Base-by-base conservation (phyloP, 2,797 vertebrate species). In the Columba guinea region DNA sequence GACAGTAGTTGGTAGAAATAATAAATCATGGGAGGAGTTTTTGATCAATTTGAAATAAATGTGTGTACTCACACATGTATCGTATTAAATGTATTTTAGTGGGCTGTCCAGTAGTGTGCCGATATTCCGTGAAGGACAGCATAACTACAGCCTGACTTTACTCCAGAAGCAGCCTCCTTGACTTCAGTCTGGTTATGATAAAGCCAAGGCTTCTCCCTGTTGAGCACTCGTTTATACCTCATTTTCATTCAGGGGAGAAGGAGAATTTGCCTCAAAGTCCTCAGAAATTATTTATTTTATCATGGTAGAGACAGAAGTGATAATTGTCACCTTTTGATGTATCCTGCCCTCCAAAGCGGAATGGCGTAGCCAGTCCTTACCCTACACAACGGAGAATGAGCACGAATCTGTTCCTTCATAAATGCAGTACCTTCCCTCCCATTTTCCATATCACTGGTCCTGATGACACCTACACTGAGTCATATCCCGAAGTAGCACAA, bases 401-500 rank as follows among this genome's bases (percentile, higher is more conserved):
- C 9, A 67, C 3, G 10, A 85, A 84, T 39, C 56, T 58, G 9
- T 64, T 39, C 49, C 27, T 81, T 80, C 60, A 39, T 19, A n/a
- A 63, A 5, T 55, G 18, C 3, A 41, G 49, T 48, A 26, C 11
- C 79, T 94, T 39, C 10, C 16, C 21, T 28, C 15, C 5, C 22
- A 27, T 84, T 88, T 86, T 55, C 51, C 34, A 17, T 48, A 84
- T 69, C 39, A 17, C 5, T 62, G n/a, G 26, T 81, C 59, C 78
- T 84, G 63, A 63, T 63, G 70, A 63, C 73, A 84, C 78, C 65
- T 56, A 19, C 74, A 70, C 46, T 75, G 91, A 92, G 78, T 89
- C 86, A 89, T 58, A 48, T 26, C 65, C 60, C 92, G 88, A 94
- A 75, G 68, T 34, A 90, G 80, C 83, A 56, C 60, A 76, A 71